Base-by-base conservation (phyloP, 2,113 vertebrate species). In the Proteles cristata region DNA sequence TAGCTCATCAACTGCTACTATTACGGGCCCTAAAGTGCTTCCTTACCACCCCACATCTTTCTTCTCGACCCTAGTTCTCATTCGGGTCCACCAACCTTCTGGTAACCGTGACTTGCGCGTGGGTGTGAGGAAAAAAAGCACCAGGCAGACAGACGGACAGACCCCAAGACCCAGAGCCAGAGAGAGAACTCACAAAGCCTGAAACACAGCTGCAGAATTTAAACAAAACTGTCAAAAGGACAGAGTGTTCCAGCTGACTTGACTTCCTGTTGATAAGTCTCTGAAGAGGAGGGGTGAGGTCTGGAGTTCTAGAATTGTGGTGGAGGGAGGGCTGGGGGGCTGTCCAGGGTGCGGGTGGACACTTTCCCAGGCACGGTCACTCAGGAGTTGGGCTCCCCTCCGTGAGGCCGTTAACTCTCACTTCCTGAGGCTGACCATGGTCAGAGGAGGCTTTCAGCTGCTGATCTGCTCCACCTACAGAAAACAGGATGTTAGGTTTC, bases 401-500 rank as follows among this genome's bases (percentile, higher is more conserved):
- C 86, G 90, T 96, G 81, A 93, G 1, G 0, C 63, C 71, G 90
- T 85, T 97, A 97, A 88, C 28, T 1, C 94, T 98, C 0, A 0
- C 97, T 99, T 99, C 98, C 98, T 98, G 96, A 91, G 79, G 77
- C 80, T 87, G 97, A 94, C 80, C 77, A 1, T 90, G 97, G 93
- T 91, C 89, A 33, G 96, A 96, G 91, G 81, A 98, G 94, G 50
- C 92, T 88, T 89, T 92, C 33, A 96, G 92, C 48, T 6, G 50
- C 80, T 48, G 63, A 15, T 92, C 86, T 50, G 11, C 58, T 82
- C 96, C 94, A 82, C 85, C 83, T 93, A n/a, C 65, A 89, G 98
- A 98, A 98, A 99, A 99, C 98, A 99, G 99, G 99, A 99, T 98
- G 98, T 97, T 83, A 77, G 90, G 94, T 97, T 98, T 98, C 97